Percentiles rank a stretch among this genome's conserved stretches.
These are phyloP conservation scores for Ciona savignyi DNA, from an alignment of 23 tunicate genomes.

Conservation along the genomic window DNA sequence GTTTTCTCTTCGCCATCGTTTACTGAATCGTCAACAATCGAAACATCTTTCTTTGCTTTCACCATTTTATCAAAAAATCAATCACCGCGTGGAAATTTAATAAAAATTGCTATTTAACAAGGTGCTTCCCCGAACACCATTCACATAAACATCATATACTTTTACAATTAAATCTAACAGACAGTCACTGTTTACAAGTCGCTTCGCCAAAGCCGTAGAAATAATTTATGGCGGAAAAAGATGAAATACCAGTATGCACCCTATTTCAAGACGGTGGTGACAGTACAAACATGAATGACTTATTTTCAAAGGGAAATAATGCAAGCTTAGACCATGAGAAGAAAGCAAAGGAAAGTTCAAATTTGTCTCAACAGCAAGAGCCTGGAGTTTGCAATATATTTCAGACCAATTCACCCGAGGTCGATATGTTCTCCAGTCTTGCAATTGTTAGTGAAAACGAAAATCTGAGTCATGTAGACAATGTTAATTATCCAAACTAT, in stretches of 20 bases:
- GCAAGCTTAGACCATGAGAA: not conserved
- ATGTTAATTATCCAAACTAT: too few relatives aligned
- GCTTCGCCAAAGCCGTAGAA: too few relatives aligned
- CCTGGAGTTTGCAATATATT: conserved; percentile 37
- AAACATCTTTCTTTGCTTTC: conserved; percentile 18
- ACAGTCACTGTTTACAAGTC: too few relatives aligned
- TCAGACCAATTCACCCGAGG: conserved; percentile 22
- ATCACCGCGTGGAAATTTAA: too few relatives aligned
- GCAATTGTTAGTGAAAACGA: not conserved
- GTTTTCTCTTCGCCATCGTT: conserved; percentile 23
- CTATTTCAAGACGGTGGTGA: conserved; percentile 29
- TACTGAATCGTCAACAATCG: conserved; percentile 18
- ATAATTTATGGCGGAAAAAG: conserved; percentile 16
- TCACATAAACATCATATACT: too few relatives aligned
- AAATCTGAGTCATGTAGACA: not conserved
- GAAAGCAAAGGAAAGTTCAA: not conserved
- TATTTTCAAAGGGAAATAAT: not conserved
- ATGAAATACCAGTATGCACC: conserved; percentile 65
- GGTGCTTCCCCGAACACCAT: too few relatives aligned
- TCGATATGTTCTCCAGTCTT: conserved; percentile 28
- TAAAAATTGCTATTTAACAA: too few relatives aligned
- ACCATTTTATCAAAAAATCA: too few relatives aligned
- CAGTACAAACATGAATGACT: not conserved
- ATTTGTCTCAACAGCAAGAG: too few relatives aligned
- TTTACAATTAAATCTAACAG: too few relatives aligned